Evolutionary conservation across 2,113 vertebrate species (phyloP).

Genomic region (Syngnathus typhle): DNA sequence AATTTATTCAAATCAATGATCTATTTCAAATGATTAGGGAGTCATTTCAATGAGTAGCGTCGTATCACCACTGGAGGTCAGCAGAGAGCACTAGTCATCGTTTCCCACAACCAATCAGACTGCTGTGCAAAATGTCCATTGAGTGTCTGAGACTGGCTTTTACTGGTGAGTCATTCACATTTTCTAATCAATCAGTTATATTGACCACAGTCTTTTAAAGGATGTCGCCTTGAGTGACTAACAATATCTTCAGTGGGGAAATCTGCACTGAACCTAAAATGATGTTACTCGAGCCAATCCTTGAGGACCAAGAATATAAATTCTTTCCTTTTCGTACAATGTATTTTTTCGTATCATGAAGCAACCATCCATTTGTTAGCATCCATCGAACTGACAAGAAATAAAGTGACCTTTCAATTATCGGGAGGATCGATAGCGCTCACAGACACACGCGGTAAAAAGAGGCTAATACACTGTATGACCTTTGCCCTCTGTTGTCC

Average conservation of each 20-base stretch:
- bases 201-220: too few species aligned
- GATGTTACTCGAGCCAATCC: not conserved
- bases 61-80: conserved; percentile 21
- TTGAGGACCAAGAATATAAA: not conserved
- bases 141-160: not conserved
- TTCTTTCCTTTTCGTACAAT: not conserved
- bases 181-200: not conserved
- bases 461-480: not conserved
- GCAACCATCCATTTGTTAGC: conserved; percentile 9
- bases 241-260: not conserved
- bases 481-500: not conserved
- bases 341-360: not conserved
- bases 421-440: not conserved
- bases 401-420: not conserved
- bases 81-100: conserved; percentile 19
- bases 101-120: not conserved
- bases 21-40: not conserved
- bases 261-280: not conserved
- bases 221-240: not conserved
- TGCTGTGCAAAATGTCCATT: not conserved
- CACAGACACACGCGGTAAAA: conserved; percentile 9
- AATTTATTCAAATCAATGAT: not conserved
- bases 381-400: conserved; percentile 20
- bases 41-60: not conserved
- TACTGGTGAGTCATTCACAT: not conserved